phyloP scores from a whole-genome alignment of 2,113 vertebrate species.

The Antechinus stuartii region DNA sequence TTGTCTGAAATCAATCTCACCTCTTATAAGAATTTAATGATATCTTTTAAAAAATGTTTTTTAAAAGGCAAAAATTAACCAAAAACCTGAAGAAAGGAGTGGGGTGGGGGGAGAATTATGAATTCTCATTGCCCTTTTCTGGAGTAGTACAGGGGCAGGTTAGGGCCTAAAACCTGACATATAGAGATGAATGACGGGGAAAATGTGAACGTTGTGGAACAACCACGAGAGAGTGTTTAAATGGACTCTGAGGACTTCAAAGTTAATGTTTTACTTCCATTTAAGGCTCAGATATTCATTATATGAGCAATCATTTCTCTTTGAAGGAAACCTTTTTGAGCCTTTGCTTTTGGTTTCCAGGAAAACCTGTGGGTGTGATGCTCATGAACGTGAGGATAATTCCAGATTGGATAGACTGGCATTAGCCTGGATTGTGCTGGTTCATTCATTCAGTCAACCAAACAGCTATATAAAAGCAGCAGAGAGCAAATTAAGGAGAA shows the following conservation, averaged over 20 bases:
- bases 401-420: neutral
- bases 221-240: neutral
- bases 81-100: neutral
- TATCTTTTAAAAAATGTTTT: neutral
- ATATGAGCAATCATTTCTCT: neutral
- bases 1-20: neutral
- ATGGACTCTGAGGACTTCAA: neutral
- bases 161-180: neutral
- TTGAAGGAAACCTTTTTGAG: slow-evolving; percentile 25
- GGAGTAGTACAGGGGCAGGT: neutral
- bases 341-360: neutral
- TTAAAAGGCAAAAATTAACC: neutral
- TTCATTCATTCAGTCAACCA: neutral
- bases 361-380: neutral
- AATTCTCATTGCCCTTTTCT: neutral
- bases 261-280: neutral
- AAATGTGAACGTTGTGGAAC: neutral
- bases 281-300: slow-evolving; percentile 12
- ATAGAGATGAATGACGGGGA: neutral
- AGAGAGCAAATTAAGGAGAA: neutral
- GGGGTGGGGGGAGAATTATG: neutral
- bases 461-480: accelerated
- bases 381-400: neutral
- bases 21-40: neutral
- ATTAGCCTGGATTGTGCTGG: neutral